Evolutionary conservation across 2,113 vertebrate species (phyloP).

Genomic region (Dromas ardeola): DNA sequence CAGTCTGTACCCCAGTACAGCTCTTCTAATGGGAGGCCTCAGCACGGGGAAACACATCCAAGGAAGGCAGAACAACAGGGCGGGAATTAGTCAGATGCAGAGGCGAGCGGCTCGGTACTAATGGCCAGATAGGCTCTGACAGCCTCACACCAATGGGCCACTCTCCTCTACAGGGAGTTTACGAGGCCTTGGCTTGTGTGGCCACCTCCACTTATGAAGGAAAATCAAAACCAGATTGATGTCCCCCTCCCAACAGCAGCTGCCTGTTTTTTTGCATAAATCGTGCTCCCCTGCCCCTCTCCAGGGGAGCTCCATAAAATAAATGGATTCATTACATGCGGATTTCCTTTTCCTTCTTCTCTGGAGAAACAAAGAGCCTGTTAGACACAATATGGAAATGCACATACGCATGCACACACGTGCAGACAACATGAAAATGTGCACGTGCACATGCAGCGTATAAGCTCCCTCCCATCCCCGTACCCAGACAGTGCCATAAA

Average conservation of each 20-base stretch:
- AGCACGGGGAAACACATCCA: not conserved
- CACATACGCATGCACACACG: slow-evolving; percentile 35
- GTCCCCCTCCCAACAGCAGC: slow-evolving; percentile 55
- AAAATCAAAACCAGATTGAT: slow-evolving; percentile 74
- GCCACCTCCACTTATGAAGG: slow-evolving; percentile 62
- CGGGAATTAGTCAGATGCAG: not conserved
- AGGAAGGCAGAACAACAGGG: not conserved
- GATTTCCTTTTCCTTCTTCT: slow-evolving; percentile 74
- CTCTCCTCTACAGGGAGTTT: slow-evolving; percentile 64
- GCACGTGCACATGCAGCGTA: not conserved
- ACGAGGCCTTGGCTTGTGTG: slow-evolving; percentile 63
- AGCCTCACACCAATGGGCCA: slow-evolving; percentile 63
- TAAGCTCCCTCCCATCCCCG: not conserved
- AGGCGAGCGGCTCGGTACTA: not conserved
- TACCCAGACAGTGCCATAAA: not conserved
- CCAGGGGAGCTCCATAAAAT: slow-evolving; percentile 71
- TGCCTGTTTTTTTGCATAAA: slow-evolving; percentile 65
- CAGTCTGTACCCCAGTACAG: not conserved
- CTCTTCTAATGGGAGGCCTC: slow-evolving; percentile 41
- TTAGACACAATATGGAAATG: slow-evolving; percentile 70
- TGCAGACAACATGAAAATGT: slow-evolving; percentile 42
- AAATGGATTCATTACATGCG: slow-evolving; percentile 75
- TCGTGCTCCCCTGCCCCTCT: slow-evolving; percentile 60
- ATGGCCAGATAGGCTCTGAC: slow-evolving; percentile 65
- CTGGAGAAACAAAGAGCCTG: slow-evolving; percentile 72